Conservation (phyloP, 1,140 invertebrate species). For the Habropoda laboriosa region DNA sequence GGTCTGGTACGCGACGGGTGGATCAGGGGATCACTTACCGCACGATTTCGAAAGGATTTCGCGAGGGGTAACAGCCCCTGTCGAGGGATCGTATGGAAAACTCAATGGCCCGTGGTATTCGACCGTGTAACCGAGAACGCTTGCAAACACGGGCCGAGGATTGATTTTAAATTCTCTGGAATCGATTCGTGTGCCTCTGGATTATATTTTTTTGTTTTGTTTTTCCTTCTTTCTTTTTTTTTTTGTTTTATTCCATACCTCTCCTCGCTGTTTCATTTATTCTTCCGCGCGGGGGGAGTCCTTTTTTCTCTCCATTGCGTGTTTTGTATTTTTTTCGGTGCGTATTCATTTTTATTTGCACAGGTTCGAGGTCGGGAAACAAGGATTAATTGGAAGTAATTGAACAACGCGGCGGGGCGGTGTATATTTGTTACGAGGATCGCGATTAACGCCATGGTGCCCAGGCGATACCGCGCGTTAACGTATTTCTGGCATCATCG, state of each 20-base stretch:
- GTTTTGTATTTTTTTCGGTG: neutral
- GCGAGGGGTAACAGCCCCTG: slow-evolving; percentile 40
- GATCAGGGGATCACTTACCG: slow-evolving; percentile 66
- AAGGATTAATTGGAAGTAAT: slow-evolving; percentile 25
- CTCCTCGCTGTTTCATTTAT: neutral
- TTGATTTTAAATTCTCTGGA: slow-evolving; percentile 44
- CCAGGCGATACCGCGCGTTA: neutral
- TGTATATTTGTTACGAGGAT: slow-evolving; percentile 1
- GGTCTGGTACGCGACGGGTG: slow-evolving; percentile 62
- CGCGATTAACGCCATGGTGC: slow-evolving; percentile 25
- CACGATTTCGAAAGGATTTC: slow-evolving; percentile 61
- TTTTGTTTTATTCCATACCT: neutral
- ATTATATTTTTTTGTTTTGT: no score
- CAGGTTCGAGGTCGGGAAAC: neutral
- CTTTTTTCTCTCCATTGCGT: neutral
- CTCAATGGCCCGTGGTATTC: slow-evolving; percentile 39
- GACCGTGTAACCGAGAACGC: slow-evolving; percentile 35
- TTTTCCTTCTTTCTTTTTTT: neutral
- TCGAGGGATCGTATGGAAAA: slow-evolving; percentile 43
- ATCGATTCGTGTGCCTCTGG: neutral
- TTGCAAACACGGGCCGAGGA: slow-evolving; percentile 35
- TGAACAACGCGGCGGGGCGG: neutral
- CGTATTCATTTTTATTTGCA: neutral
- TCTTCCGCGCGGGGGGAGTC: neutral
- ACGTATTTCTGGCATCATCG: slow-evolving; percentile 17